Base-by-base conservation (phyloP, 1,140 invertebrate species). In the Stratiolaelaps scimitus region DNA sequence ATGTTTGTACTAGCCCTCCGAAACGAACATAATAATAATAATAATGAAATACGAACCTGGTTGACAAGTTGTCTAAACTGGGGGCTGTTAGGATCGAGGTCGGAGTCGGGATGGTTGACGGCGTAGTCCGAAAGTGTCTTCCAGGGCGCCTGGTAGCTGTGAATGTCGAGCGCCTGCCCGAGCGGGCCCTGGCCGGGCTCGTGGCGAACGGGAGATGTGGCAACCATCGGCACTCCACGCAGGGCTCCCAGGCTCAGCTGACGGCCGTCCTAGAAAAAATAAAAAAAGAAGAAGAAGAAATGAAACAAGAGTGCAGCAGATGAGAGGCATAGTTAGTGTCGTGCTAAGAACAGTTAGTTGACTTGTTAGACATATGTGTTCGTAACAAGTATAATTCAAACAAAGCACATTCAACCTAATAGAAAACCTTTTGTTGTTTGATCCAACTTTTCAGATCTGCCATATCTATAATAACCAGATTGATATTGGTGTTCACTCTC, bases 201-300 rank as follows among this genome's bases (percentile, higher is more conserved):
- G 76, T 96, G 91, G 34, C 78, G 82, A 1, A 96, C 91, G 7
- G 93, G 92, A 71, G 88, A 92, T 13, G 89, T 89, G 1, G 92
- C 92, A 23, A 97, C 90, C 85, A 97, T 90, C 0, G 92, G 92
- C 65, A 97, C 92, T 34, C 93, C 92, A 76, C 94, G 87, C 84
- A 92, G 91, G 47, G 82, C 82, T 68, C 87, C 88, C 74, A 91
- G 90, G 64, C 89, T 90, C 71, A 94, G 77, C 73, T 92, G 90
- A 66, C 90, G 82, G 67, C 91, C 91, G 78, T 93, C 91, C 88
- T 92, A 79, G 56, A 79, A 79, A 71, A 75, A 73, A 73, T 72
- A 76, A 70, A 71, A 44, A 66, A 28, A 67, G n/a, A n/a, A n/a
- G n/a, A n/a, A n/a, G n/a, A 69, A 23, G 43, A 13, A 13, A n/a